Evolutionary conservation across 2,888 invertebrate genomes (phyloP), one percentile per base, ranked within the genome.

Genomic region (Antitype chi): DNA sequence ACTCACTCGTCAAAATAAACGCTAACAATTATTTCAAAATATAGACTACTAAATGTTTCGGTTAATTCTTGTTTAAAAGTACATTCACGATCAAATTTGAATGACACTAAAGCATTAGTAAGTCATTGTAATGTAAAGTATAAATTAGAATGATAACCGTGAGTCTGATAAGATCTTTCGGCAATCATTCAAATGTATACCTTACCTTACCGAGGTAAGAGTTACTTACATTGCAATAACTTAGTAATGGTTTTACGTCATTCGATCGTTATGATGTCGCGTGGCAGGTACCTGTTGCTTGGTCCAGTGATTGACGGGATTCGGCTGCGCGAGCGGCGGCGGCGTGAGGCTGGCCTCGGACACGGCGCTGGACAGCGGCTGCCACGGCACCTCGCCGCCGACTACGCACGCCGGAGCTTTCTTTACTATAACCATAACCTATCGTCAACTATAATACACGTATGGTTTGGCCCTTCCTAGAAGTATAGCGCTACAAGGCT

Each of bases 261-360:
- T 43, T 63, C 47, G 47, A 28, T 23, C 15, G 28, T 7, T 20
- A n/a, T 6, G 7, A 20, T 11, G 43, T 28, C n/a, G 23, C 7
- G 20, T 20, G 7, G 7, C 20, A 20, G 67, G 28, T 80, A 87
- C 98, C 97, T 98, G 98, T 89, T 98, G 97, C 91, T 97, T 98
- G 87, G 97, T 97, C 98, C 98, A 98, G 89, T 98, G 97, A 82
- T 91, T 93, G 90, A 94, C 93, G 71, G 94, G 92, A 72, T 91
- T 92, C 72, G 92, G 93, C 82, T 92, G 90, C 77, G 93, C 90
- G 84, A 91, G 89, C 96, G 93, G 93, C 87, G 96, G 96, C 88
- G 96, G 94, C 87, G 91, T 91, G 84, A 96, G 95, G 89, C 96
- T 96, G 71, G 94, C 93, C 92, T 97, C 96, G 70, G 96, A 95